Percentiles rank a stretch among this genome's conserved stretches.
Conservation (phyloP, 2,888 invertebrate genomes). For the Zaprionus obscuricornis region DNA sequence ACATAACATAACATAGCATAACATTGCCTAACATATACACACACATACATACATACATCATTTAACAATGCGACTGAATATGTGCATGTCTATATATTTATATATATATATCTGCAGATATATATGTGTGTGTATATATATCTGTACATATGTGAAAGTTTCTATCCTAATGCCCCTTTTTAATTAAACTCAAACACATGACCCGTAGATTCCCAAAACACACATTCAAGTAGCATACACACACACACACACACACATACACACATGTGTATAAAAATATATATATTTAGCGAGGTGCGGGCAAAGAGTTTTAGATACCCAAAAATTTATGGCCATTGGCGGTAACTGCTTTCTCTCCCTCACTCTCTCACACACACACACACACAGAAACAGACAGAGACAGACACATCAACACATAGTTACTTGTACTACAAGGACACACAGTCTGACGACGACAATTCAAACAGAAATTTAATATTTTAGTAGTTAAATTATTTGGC, state of each 20-base stretch:
- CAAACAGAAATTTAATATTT: slow-evolving; percentile 79
- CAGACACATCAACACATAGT: background rate
- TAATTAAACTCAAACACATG: slow-evolving; percentile 75
- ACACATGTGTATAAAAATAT: background rate
- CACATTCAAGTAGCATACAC: slow-evolving; percentile 63
- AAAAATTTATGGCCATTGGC: slow-evolving; percentile 65
- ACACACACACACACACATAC: background rate
- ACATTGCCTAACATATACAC: background rate
- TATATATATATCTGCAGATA: slow-evolving; percentile 29
- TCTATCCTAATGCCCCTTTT: slow-evolving; percentile 70
- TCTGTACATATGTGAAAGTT: slow-evolving; percentile 22
- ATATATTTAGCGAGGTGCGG: background rate
- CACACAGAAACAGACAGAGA: slow-evolving; percentile 4
- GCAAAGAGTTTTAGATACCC: slow-evolving; percentile 21
- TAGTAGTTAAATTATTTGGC: slow-evolving; percentile 80
- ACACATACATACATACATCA: slow-evolving; percentile 7
- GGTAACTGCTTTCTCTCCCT: too few relatives aligned
- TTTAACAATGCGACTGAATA: slow-evolving; percentile 36
- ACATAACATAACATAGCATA: too few relatives aligned
- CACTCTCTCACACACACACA: slow-evolving; percentile 13
- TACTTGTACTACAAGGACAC: slow-evolving; percentile 25
- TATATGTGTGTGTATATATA: background rate
- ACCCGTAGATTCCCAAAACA: slow-evolving; percentile 71
- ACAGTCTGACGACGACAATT: slow-evolving; percentile 71
- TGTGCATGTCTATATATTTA: slow-evolving; percentile 13